These are phyloP conservation scores for Phengaris alcon DNA, from an alignment of 2,888 invertebrate genomes.

Conservation along the genomic window DNA sequence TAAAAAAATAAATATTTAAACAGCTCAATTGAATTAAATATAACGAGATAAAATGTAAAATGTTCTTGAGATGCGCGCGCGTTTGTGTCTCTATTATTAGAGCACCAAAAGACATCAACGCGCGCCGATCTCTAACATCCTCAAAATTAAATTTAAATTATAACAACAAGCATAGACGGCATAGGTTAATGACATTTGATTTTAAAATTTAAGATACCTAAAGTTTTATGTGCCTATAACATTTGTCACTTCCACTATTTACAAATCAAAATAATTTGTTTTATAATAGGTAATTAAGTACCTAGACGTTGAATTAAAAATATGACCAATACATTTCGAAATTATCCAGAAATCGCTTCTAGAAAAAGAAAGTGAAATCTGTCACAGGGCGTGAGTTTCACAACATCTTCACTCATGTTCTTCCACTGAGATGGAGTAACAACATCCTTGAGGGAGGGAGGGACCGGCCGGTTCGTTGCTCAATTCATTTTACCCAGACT, in stretches of 20 bases:
- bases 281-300: background rate
- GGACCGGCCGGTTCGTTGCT: background rate
- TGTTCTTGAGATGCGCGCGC: too few relatives aligned
- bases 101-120: too few relatives aligned
- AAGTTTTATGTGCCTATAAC: too few relatives aligned
- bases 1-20: too few relatives aligned
- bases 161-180: too few relatives aligned
- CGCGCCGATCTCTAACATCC: too few relatives aligned
- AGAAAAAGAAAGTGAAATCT: constrained; percentile 1
- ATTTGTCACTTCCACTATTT: background rate
- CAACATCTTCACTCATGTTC: background rate
- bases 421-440: constrained; percentile 4
- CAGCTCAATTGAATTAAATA: too few relatives aligned
- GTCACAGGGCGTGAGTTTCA: background rate
- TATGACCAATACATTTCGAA: background rate
- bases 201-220: too few relatives aligned
- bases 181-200: too few relatives aligned
- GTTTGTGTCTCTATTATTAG: too few relatives aligned
- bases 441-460: constrained; percentile 8
- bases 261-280: background rate
- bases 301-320: background rate
- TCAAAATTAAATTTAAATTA: too few relatives aligned
- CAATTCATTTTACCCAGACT: background rate
- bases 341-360: background rate
- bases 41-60: too few relatives aligned